These are phyloP conservation scores for Thryonomys swinderianus DNA, from an alignment of 2,113 vertebrate genomes.

Conservation along the genomic window DNA sequence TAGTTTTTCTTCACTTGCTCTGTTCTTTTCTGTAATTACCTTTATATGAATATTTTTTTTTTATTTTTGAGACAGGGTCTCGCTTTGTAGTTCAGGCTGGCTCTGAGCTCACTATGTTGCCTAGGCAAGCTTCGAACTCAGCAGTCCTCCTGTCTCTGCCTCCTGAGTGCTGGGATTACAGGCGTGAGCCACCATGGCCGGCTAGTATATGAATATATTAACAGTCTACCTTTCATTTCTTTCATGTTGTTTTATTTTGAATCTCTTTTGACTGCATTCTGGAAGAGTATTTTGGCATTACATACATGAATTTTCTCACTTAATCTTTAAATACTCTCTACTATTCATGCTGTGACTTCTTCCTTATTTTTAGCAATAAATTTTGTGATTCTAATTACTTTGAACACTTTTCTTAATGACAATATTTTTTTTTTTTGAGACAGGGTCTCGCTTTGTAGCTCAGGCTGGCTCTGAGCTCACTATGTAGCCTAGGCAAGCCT, in stretches of 20 bases:
- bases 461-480: too few species aligned
- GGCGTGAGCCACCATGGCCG: too few species aligned
- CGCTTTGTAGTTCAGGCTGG: too few species aligned
- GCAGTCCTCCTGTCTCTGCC: too few species aligned
- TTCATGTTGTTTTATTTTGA: neutral
- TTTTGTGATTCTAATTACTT: slow-evolving; percentile 18
- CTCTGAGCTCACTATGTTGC: too few species aligned
- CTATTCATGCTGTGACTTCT: neutral
- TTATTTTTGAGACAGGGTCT: too few species aligned
- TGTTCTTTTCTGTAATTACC: neutral
- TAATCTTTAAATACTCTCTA: neutral
- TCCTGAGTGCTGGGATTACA: too few species aligned
- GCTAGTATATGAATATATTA: neutral
- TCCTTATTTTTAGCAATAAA: neutral
- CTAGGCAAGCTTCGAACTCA: too few species aligned
- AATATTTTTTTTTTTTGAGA: too few species aligned
- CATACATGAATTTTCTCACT: neutral
- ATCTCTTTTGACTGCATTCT: neutral
- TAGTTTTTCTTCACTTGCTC: neutral
- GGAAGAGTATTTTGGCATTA: neutral
- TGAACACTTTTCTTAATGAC: neutral
- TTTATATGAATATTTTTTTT: neutral
- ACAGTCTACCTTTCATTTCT: neutral
- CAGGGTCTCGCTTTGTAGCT: too few species aligned
- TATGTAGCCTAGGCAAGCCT: too few species aligned